Percentiles rank a stretch among this genome's conserved stretches.
These are phyloP conservation scores for Brotula barbata DNA, from an alignment of 2,797 vertebrate genomes.

Conservation along the genomic window DNA sequence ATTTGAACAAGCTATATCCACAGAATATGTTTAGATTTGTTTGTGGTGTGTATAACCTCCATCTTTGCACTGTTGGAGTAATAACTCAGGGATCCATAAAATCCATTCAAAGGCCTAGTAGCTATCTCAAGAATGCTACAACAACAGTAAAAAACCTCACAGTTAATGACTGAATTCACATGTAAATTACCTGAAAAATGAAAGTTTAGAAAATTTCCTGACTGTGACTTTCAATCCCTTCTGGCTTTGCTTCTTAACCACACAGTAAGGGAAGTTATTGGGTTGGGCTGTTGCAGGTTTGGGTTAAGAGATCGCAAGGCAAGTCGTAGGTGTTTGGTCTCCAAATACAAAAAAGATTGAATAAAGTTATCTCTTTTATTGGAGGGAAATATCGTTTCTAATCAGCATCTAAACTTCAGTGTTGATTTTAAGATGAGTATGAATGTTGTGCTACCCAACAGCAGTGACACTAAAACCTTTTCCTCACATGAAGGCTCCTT, in stretches of 20 bases:
- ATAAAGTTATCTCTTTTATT: not conserved
- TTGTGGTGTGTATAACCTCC: too few relatives aligned
- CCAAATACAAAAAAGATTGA: constrained; percentile 28
- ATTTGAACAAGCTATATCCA: too few relatives aligned
- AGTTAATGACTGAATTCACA: not conserved
- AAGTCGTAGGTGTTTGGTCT: constrained; percentile 39
- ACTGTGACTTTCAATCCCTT: not conserved
- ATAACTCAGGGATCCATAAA: too few relatives aligned
- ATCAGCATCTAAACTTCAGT: not conserved
- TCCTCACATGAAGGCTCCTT: not conserved
- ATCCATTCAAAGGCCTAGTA: too few relatives aligned
- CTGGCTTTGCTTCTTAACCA: constrained; percentile 8
- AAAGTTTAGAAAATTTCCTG: too few relatives aligned
- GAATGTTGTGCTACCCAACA: not conserved
- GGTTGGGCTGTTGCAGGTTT: constrained; percentile 45
- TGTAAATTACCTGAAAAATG: too few relatives aligned
- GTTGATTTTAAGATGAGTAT: too few relatives aligned
- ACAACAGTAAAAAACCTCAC: too few relatives aligned
- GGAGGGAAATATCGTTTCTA: not conserved
- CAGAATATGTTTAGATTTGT: too few relatives aligned
- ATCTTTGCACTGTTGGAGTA: too few relatives aligned
- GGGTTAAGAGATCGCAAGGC: constrained; percentile 30
- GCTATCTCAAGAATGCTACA: too few relatives aligned
- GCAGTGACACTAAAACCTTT: constrained; percentile 1
- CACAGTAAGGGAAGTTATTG: not conserved